phyloP scores from a whole-genome alignment of 2,888 invertebrate species.

The Habroteleia sp. region DNA sequence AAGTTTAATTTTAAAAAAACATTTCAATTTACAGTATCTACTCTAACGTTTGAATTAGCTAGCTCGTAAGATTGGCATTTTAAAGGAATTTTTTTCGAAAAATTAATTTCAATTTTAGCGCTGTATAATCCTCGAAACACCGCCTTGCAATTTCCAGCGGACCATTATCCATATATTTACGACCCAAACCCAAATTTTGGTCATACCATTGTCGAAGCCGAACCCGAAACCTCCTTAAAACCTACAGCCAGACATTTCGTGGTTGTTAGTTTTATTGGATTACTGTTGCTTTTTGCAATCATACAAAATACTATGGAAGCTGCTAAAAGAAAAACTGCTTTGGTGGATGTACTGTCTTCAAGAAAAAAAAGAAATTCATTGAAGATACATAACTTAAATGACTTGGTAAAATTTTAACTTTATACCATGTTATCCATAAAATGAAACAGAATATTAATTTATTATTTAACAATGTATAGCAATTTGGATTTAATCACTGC shows the following conservation, averaged over 20 bases:
- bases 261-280: slow-evolving; percentile 78
- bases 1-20: not conserved
- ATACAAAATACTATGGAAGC: slow-evolving; percentile 77
- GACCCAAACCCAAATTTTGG: slow-evolving; percentile 61
- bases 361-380: slow-evolving; percentile 73
- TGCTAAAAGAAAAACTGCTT: slow-evolving; percentile 72
- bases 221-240: slow-evolving; percentile 68
- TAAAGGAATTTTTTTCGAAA: too few relatives aligned
- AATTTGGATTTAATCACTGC: too few relatives aligned
- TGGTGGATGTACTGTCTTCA: slow-evolving; percentile 73
- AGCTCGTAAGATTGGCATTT: too few relatives aligned
- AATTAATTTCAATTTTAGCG: slow-evolving; percentile 17
- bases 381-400: slow-evolving; percentile 63
- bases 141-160: slow-evolving; percentile 67
- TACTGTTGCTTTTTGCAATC: slow-evolving; percentile 77
- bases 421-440: too few relatives aligned
- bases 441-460: too few relatives aligned
- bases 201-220: slow-evolving; percentile 56
- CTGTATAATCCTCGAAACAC: slow-evolving; percentile 39
- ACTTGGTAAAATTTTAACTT: slow-evolving; percentile 65
- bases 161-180: slow-evolving; percentile 67
- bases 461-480: not conserved
- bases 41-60: too few relatives aligned
- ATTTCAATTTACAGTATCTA: too few relatives aligned
- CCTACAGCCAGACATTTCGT: slow-evolving; percentile 76